Evolutionary conservation across 2,888 invertebrate species (phyloP).

Genomic region (Synanthedon vespiformis): DNA sequence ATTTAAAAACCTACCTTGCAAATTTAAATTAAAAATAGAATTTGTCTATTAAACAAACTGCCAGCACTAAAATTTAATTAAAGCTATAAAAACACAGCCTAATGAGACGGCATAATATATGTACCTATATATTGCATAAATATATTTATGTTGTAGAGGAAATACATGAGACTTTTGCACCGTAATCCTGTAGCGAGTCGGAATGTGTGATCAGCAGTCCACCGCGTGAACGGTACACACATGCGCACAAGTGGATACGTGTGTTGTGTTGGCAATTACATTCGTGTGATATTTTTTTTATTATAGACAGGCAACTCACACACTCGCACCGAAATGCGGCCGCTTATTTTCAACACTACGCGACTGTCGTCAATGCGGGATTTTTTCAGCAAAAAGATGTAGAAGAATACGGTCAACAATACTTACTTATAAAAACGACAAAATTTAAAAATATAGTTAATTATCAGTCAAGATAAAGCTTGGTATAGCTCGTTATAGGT

Average conservation of each 20-base stretch:
- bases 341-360: slow-evolving; percentile 18
- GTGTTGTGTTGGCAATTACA: slow-evolving; percentile 4
- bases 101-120: too few relatives aligned
- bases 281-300: slow-evolving; percentile 6
- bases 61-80: too few relatives aligned
- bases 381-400: neutral
- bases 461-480: too few relatives aligned
- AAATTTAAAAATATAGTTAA: too few relatives aligned
- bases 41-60: too few relatives aligned
- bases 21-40: too few relatives aligned
- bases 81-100: too few relatives aligned
- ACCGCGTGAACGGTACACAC: slow-evolving; percentile 41
- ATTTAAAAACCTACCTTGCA: too few relatives aligned
- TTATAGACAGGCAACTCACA: slow-evolving; percentile 19
- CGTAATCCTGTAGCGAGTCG: slow-evolving; percentile 26
- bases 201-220: slow-evolving; percentile 55
- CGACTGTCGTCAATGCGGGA: neutral
- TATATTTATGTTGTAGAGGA: neutral
- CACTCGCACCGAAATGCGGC: slow-evolving; percentile 9
- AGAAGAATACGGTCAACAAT: neutral
- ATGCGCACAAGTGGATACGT: slow-evolving; percentile 7
- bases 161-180: slow-evolving; percentile 10
- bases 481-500: too few relatives aligned
- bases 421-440: neutral
- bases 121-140: too few relatives aligned